Conservation (phyloP, 2,113 vertebrate species). For the Labeo rohita region DNA sequence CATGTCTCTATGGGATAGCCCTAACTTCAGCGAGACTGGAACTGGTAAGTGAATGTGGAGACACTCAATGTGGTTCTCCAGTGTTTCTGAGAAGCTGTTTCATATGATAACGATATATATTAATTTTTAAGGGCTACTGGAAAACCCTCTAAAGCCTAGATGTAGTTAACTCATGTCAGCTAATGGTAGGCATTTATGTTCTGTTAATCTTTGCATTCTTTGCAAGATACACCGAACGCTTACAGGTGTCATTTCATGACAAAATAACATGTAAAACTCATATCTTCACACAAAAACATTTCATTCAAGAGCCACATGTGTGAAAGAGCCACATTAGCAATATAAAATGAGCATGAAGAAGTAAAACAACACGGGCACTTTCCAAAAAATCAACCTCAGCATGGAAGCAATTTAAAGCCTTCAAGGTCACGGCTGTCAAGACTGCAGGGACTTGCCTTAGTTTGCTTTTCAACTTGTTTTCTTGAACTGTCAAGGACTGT, state of each 20-base stretch:
- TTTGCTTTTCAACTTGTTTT: not conserved
- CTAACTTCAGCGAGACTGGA: conserved; percentile 56
- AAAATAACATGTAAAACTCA: not conserved
- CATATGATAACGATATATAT: not conserved
- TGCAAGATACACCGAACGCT: not conserved
- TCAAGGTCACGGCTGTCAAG: conserved; percentile 26
- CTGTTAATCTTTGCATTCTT: not conserved
- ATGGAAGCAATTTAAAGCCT: conserved; percentile 40
- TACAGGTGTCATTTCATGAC: not conserved
- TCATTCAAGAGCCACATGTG: not conserved
- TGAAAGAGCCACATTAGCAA: not conserved
- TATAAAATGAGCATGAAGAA: not conserved
- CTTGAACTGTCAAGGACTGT: not conserved
- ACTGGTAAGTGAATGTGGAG: conserved; percentile 68
- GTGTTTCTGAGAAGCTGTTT: conserved; percentile 43
- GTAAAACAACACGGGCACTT: conserved; percentile 24
- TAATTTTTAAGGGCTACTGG: not conserved
- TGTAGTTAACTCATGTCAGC: not conserved
- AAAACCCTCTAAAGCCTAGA: not conserved
- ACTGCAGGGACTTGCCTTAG: not conserved
- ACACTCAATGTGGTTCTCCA: conserved; percentile 63
- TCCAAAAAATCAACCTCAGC: conserved; percentile 19
- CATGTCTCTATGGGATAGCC: conserved; percentile 63
- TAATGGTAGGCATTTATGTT: conserved; percentile 5
- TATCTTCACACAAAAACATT: not conserved